Conservation (phyloP, 1,140 invertebrate genomes). For the Tetramorium parvispinum region DNA sequence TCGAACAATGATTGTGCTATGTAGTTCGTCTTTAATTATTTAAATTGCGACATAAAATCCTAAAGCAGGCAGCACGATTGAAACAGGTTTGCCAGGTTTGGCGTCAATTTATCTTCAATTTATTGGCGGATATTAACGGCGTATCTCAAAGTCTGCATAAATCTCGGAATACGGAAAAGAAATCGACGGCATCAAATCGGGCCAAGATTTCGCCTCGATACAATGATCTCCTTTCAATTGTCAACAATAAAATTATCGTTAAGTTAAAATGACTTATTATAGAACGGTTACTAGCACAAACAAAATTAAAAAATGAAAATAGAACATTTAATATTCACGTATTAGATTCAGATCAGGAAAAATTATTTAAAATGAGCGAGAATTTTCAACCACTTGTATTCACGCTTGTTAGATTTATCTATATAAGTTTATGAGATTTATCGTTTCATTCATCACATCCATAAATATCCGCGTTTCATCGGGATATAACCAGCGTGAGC, state of each 20-base stretch:
- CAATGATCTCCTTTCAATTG: not conserved
- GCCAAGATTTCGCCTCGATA: constrained; percentile 57
- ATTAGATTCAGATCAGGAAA: not conserved
- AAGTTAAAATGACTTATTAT: not conserved
- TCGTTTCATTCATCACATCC: not conserved
- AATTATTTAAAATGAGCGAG: not conserved
- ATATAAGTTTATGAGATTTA: constrained; percentile 24
- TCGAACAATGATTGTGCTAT: not conserved
- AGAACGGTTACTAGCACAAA: too few relatives aligned
- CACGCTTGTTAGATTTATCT: not conserved
- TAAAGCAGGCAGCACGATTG: not conserved
- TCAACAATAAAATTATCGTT: not conserved
- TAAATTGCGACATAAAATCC: constrained; percentile 27
- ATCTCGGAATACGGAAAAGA: constrained; percentile 55
- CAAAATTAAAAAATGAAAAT: not conserved
- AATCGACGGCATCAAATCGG: constrained; percentile 30
- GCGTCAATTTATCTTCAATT: constrained; percentile 44
- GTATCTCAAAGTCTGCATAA: constrained; percentile 38
- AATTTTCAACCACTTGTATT: not conserved
- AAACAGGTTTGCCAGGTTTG: constrained; percentile 59
- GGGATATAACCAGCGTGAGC: not conserved
- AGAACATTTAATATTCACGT: not conserved
- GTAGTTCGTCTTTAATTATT: not conserved
- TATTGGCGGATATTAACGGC: constrained; percentile 38
- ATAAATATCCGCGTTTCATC: constrained; percentile 8